Percentiles rank a stretch among this genome's conserved stretches.
phyloP scores from a whole-genome alignment of 2,888 invertebrate genomes.

The Acronicta leporina region DNA sequence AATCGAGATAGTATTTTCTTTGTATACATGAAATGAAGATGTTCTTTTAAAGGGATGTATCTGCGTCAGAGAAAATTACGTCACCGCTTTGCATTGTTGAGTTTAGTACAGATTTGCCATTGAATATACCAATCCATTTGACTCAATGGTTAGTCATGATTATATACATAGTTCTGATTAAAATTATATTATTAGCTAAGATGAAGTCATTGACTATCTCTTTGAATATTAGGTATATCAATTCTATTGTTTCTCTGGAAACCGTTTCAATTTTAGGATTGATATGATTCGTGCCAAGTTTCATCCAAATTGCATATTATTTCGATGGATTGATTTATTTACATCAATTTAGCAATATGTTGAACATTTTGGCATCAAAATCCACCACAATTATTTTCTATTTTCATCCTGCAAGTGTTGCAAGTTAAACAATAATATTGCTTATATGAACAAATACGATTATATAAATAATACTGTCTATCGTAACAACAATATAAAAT shows the following conservation, averaged over 20 bases:
- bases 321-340: conserved; percentile 44
- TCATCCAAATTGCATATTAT: conserved; percentile 41
- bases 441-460: background rate
- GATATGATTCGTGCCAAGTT: conserved; percentile 44
- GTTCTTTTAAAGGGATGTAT: no score
- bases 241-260: conserved; percentile 40
- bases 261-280: conserved; percentile 36
- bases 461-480: background rate
- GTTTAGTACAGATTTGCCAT: background rate
- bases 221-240: conserved; percentile 32
- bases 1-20: no score
- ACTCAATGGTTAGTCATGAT: background rate
- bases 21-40: no score
- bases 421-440: conserved; percentile 27
- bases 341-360: conserved; percentile 35
- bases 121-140: background rate
- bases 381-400: conserved; percentile 26
- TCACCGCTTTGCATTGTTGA: no score
- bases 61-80: no score
- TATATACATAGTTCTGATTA: conserved; percentile 11
- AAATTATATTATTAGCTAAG: conserved; percentile 21
- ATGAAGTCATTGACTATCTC: conserved; percentile 11
- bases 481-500: conserved; percentile 26
- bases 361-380: conserved; percentile 20
- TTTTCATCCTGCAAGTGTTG: conserved; percentile 34